Base-by-base conservation (phyloP, 2,797 vertebrate genomes). In the Takifugu rubripes region DNA sequence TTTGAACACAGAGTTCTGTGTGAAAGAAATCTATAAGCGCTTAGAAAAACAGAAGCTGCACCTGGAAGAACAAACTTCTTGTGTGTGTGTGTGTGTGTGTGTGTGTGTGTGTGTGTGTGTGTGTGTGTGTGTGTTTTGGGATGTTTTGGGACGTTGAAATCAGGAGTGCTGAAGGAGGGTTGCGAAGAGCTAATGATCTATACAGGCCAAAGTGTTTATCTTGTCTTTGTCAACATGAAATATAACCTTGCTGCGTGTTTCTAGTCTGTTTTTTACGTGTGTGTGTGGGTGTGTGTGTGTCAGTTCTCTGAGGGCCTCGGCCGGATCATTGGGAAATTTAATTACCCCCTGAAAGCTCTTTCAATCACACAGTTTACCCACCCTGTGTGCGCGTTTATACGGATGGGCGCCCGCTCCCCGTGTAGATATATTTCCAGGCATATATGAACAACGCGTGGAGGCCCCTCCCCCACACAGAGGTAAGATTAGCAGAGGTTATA, bases 261-360 rank as follows among this genome's bases (percentile, higher is more conserved):
- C 63, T 21, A 51, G 10, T 49, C 25, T 55, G 40, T 25, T 27
- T 48, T 46, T 49, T 49, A 45, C 26, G 5, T 27, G 29, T 5
- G 44, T 43, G 54, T 29, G 43, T 5, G 12, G 56, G 44, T 40
- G 24, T 46, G 43, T 58, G 53, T 51, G 63, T 76, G 69, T 84
- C 78, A 80, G 85, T 80, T 83, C 83, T 77, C 75, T 68, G 63
- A 75, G 77, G 76, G 84, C 83, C 74, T 73, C 60, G 75, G 75
- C 71, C 25, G 74, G 83, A 89, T 90, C 89, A 83, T 84, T 87
- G 87, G 86, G 84, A 90, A 90, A 91, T 90, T 90, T 90, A 91
- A 91, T 91, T 90, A 91, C 82, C 84, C 82, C 90, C 86, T 88
- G 87, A 90, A 90, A 91, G 87, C 88, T 88, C 86, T 88, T 89